These are phyloP conservation scores for Panagrolaimus sp. DNA, from an alignment of 1,140 invertebrate species.

Conservation along the genomic window DNA sequence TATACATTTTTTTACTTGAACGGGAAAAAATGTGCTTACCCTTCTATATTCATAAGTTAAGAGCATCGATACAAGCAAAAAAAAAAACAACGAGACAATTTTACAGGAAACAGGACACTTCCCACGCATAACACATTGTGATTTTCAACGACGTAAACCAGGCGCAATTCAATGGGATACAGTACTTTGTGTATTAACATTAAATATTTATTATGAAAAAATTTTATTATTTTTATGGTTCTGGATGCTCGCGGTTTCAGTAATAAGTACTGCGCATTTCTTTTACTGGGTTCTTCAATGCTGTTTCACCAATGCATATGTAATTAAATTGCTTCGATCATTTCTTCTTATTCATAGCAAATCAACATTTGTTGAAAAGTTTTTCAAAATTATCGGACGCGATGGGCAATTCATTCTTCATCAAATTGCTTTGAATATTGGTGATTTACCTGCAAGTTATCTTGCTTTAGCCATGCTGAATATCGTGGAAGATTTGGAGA, in stretches of 20 bases:
- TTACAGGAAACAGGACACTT: slow-evolving; percentile 57
- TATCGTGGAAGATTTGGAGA: slow-evolving; percentile 40
- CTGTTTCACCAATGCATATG: slow-evolving; percentile 24
- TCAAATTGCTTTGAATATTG: slow-evolving; percentile 56
- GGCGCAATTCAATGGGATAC: slow-evolving; percentile 53
- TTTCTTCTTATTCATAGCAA: slow-evolving; percentile 38
- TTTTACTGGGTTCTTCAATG: slow-evolving; percentile 37
- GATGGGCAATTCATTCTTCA: slow-evolving; percentile 56
- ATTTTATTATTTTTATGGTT: slow-evolving; percentile 61
- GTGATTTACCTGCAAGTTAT: slow-evolving; percentile 57
- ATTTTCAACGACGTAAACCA: slow-evolving; percentile 40
- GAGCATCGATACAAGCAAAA: background rate
- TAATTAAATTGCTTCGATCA: slow-evolving; percentile 32
- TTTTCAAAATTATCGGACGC: slow-evolving; percentile 46
- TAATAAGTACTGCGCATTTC: slow-evolving; percentile 48
- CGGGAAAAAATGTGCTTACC: slow-evolving; percentile 9
- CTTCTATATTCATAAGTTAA: background rate
- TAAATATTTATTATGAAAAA: slow-evolving; percentile 62
- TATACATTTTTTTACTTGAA: background rate
- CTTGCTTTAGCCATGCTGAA: slow-evolving; percentile 55
- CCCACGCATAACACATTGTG: slow-evolving; percentile 57
- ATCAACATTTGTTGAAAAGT: slow-evolving; percentile 43
- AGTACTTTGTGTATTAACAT: slow-evolving; percentile 60
- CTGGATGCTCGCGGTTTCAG: slow-evolving; percentile 60
- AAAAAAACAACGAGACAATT: background rate